phyloP scores from a whole-genome alignment of 2,797 vertebrate genomes.

The Pygocentrus nattereri region DNA sequence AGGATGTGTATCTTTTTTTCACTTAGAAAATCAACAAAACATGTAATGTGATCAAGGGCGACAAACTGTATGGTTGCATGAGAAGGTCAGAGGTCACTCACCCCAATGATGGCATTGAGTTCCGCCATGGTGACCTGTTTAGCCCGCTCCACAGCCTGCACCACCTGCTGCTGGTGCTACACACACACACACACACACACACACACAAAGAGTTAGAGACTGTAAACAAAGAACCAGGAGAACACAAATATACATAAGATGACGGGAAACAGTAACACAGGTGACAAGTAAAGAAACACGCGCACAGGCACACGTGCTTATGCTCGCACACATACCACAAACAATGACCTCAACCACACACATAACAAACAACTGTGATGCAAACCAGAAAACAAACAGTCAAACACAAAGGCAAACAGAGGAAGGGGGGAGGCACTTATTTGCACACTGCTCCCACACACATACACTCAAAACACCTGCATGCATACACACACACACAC shows the following conservation, averaged over 20 bases:
- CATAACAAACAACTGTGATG: not conserved
- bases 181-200: not conserved
- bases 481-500: slow-evolving; percentile 57
- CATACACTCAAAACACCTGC: no score
- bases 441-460: slow-evolving; percentile 48
- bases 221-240: slow-evolving; percentile 11
- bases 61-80: not conserved
- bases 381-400: slow-evolving; percentile 35
- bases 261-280: slow-evolving; percentile 15
- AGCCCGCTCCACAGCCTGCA: slow-evolving; percentile 85
- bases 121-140: slow-evolving; percentile 87
- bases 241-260: slow-evolving; percentile 14
- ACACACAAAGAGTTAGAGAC: not conserved
- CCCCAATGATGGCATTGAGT: slow-evolving; percentile 88
- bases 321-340: not conserved
- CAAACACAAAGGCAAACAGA: slow-evolving; percentile 59
- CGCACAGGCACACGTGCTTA: not conserved
- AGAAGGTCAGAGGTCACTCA: slow-evolving; percentile 75
- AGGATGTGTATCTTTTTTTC: no score
- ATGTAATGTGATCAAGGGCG: not conserved
- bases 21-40: no score
- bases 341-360: slow-evolving; percentile 18
- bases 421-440: not conserved
- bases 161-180: slow-evolving; percentile 87
- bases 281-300: not conserved